Conservation (phyloP, 2,113 vertebrate species). For the Anthoscopus minutus region DNA sequence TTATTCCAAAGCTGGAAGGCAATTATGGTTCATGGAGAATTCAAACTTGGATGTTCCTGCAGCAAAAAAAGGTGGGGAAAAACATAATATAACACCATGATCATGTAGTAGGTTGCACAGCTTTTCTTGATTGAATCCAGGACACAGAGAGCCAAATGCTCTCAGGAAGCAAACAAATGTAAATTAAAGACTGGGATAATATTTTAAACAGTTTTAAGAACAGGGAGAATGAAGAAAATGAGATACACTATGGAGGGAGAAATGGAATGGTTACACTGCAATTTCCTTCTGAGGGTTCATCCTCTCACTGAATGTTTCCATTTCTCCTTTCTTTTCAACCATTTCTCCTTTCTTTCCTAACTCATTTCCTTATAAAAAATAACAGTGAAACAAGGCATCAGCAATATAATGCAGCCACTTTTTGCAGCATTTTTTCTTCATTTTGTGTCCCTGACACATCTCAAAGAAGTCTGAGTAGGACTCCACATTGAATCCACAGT, state of each 20-base stretch:
- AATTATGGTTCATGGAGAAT: neutral
- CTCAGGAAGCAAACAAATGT: neutral
- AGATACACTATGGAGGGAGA: neutral
- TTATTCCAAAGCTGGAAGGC: neutral
- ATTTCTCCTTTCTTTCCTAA: neutral
- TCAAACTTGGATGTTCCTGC: neutral
- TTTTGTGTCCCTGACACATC: neutral
- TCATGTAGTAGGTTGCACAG: neutral
- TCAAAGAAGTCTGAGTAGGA: neutral
- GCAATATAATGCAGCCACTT: neutral
- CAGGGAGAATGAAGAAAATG: neutral
- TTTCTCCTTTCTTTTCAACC: neutral
- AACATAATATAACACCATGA: neutral
- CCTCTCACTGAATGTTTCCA: neutral
- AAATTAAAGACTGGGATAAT: neutral
- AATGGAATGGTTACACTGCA: neutral
- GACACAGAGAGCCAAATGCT: neutral
- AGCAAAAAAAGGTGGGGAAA: neutral
- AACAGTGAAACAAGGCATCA: neutral
- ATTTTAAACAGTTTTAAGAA: neutral
- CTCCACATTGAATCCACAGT: accelerated
- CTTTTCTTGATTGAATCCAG: neutral
- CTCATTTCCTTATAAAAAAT: neutral
- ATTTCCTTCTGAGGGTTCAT: neutral
- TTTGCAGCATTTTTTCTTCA: neutral